A percentile compares a stretch with the other conserved stretches of the same genome.
Evolutionary conservation across 2,797 vertebrate species (phyloP).

Genomic region (Zalophus californianus): DNA sequence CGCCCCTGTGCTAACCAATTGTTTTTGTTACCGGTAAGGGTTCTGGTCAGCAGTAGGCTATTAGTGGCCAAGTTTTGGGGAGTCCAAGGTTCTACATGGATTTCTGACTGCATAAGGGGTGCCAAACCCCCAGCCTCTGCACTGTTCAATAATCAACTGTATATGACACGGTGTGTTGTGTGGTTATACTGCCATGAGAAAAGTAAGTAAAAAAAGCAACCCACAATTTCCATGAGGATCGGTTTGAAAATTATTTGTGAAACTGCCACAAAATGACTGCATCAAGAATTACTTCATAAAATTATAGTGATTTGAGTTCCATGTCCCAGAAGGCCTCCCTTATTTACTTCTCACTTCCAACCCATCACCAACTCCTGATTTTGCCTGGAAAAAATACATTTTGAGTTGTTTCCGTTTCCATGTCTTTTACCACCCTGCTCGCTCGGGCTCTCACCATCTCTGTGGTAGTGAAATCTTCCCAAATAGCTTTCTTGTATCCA

Average conservation of each 20-base stretch:
- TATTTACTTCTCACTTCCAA: background rate
- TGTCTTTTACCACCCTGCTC: background rate
- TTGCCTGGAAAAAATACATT: background rate
- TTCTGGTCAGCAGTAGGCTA: background rate
- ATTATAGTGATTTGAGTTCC: background rate
- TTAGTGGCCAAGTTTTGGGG: background rate
- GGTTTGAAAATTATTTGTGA: slow-evolving; percentile 53
- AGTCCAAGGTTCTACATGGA: background rate
- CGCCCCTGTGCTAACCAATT: background rate
- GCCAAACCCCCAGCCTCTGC: background rate
- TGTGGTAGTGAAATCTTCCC: background rate
- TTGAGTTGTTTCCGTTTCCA: background rate
- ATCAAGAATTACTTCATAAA: background rate
- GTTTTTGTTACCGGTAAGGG: background rate
- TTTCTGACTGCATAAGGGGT: background rate
- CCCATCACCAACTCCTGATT: background rate
- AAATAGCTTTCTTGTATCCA: background rate
- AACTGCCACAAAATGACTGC: background rate
- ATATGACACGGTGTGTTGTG: background rate
- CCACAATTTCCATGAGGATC: background rate
- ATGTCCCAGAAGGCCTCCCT: background rate
- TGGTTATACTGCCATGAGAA: background rate
- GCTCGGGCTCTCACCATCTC: background rate
- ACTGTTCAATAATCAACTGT: background rate
- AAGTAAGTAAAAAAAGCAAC: slow-evolving; percentile 22